Evolutionary conservation across 2,797 vertebrate genomes (phyloP).

Genomic region (Clarias pachynema): DNA sequence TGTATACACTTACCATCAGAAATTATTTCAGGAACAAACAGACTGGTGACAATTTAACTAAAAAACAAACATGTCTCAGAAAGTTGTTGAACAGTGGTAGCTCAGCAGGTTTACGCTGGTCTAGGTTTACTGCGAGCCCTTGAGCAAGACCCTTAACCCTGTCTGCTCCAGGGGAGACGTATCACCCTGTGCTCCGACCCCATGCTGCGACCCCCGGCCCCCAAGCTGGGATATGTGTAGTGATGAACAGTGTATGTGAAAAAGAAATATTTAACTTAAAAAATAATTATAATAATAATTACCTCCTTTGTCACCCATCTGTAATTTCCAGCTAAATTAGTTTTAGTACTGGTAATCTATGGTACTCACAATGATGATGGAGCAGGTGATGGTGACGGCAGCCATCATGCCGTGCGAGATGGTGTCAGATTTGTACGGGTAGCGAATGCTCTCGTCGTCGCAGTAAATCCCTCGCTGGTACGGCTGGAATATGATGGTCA

Average conservation of each 20-base stretch:
- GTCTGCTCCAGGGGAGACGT: no score
- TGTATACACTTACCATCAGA: neutral
- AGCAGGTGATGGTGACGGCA: constrained; percentile 85
- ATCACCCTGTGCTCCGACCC: no score
- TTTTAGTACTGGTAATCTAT: neutral
- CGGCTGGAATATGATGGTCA: constrained; percentile 83
- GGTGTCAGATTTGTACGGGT: constrained; percentile 89
- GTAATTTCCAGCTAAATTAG: neutral
- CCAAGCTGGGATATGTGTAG: no score
- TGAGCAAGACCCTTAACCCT: no score
- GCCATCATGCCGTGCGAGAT: constrained; percentile 92
- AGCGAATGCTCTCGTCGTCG: constrained; percentile 84
- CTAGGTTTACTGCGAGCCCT: no score
- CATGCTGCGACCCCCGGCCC: no score
- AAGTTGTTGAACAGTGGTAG: neutral
- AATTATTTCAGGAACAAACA: neutral
- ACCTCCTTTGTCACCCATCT: neutral
- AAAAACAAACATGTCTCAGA: no score
- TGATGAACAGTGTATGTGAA: no score
- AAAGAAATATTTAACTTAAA: no score
- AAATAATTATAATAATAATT: no score
- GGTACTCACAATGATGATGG: constrained; percentile 84
- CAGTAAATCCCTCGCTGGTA: constrained; percentile 91
- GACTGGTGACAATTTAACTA: neutral
- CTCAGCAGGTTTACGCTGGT: no score